These are phyloP conservation scores for Chiloscyllium plagiosum DNA, from an alignment of 2,113 vertebrate species.

Conservation along the genomic window DNA sequence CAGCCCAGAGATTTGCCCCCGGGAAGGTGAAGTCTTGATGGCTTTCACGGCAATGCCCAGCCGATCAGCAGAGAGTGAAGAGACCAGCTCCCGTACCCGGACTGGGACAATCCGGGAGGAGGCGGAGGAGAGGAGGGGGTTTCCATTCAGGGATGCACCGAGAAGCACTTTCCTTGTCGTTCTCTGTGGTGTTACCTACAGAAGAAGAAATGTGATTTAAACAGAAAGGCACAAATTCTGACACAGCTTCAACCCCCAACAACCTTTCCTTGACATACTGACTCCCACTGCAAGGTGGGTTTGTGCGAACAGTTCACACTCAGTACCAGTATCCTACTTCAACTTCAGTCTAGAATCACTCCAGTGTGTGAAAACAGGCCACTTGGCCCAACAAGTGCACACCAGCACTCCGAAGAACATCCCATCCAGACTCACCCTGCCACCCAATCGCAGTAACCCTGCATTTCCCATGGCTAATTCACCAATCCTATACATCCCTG, in stretches of 20 bases:
- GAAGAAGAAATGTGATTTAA: background rate
- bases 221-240: background rate
- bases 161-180: conserved; percentile 20
- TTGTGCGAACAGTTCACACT: too few species aligned
- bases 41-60: background rate
- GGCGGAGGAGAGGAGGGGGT: too few species aligned
- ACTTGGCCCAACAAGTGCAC: too few species aligned
- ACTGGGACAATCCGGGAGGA: background rate
- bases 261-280: background rate
- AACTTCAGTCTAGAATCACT: background rate
- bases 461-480: too few species aligned
- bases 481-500: too few species aligned
- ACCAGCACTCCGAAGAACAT: too few species aligned
- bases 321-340: background rate
- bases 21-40: conserved; percentile 11
- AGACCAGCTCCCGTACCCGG: conserved; percentile 22
- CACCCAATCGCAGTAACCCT: too few species aligned
- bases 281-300: too few species aligned
- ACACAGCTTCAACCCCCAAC: background rate
- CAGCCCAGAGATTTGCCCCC: conserved; percentile 6
- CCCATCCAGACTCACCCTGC: too few species aligned
- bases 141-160: conserved; percentile 20
- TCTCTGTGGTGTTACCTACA: background rate
- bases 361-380: too few species aligned
- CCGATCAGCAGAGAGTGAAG: background rate